Conservation (phyloP, 2,113 vertebrate genomes). For the Ornithorhynchus anatinus region DNA sequence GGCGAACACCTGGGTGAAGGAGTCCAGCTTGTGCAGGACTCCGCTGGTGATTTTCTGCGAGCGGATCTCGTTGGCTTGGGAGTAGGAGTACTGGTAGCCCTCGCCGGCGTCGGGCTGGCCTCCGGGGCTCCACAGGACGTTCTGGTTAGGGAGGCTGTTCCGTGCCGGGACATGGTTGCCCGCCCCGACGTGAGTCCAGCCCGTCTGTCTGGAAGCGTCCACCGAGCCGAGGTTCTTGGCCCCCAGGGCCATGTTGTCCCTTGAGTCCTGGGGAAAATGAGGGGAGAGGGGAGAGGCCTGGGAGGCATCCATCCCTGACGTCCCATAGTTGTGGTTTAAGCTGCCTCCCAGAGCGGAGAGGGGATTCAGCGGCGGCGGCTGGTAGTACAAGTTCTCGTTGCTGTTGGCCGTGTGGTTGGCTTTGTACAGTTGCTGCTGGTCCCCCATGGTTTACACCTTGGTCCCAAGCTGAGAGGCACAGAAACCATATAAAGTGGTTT, state of each 20-base stretch:
- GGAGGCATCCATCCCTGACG: conserved; percentile 69
- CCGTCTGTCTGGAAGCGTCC: conserved; percentile 71
- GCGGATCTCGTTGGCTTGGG: conserved; percentile 68
- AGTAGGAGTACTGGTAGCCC: conserved; percentile 72
- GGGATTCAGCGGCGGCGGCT: conserved; percentile 72
- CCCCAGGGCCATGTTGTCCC: conserved; percentile 70
- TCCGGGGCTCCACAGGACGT: conserved; percentile 73
- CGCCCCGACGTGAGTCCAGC: conserved; percentile 73
- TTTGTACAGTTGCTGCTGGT: conserved; percentile 83
- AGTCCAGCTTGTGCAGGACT: conserved; percentile 83
- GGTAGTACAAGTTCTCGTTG: conserved; percentile 77
- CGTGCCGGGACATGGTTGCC: conserved; percentile 73
- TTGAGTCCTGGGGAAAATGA: conserved; percentile 76
- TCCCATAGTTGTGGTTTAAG: conserved; percentile 75
- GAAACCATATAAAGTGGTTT: conserved; percentile 69
- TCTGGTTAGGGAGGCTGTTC: conserved; percentile 68
- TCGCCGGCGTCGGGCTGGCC: conserved; percentile 68
- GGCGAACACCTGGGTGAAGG: conserved; percentile 85
- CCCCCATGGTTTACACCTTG: conserved; percentile 77
- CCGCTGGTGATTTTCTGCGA: conserved; percentile 77
- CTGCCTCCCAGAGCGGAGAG: conserved; percentile 57
- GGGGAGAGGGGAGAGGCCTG: conserved; percentile 80
- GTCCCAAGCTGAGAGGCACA: conserved; percentile 65
- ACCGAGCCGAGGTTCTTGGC: conserved; percentile 74
- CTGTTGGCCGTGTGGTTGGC: conserved; percentile 72